Evolutionary conservation across 2,888 invertebrate genomes (phyloP), one percentile per base, ranked within the genome.

Genomic region (Chaitophorus viminalis): DNA sequence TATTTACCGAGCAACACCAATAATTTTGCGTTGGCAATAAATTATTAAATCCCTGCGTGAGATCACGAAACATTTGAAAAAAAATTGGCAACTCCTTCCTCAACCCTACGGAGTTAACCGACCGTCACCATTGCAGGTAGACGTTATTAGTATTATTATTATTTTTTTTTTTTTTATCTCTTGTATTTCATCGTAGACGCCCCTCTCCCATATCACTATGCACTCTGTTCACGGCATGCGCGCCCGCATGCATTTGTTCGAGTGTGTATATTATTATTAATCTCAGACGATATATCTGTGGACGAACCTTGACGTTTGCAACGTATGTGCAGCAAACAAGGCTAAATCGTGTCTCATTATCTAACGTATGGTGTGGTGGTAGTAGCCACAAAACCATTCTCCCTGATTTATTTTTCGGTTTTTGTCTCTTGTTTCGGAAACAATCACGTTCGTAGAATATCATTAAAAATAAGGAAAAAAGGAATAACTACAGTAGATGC

Each of bases 261-360:
- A 21, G 29, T 29, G 60, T 29, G 39, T 60, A 33, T 75, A 33
- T 75, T 65, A 77, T 84, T 85, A 77, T 85, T 85, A 85, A 85
- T 77, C 77, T 85, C 77, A 52, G 14, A 86, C 78, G 77, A 72
- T 86, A 79, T 79, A 86, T 86, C 72, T 72, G 36, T 25, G 76
- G 84, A 84, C 31, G 68, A 77, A 85, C 85, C 76, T 85, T 85
- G 77, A 68, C 68, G 76, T 25, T 29, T 52, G 25, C 46, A 31
- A 39, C 60, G 77, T 83, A 65, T 78, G 77, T 77, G 33, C n/a
- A 29, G 52, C 25, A 36, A 86, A 79, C 86, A 79, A 86, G 86
- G 79, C 79, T 79, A 86, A 78, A 60, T 86, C 86, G 86, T 86
- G 86, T 29, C 72, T 79, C 86, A 72, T 79, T 86, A 72, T 70